Evolutionary conservation across 23 tunicate species (phyloP).

Genomic region (Trididemnum miniatum): DNA sequence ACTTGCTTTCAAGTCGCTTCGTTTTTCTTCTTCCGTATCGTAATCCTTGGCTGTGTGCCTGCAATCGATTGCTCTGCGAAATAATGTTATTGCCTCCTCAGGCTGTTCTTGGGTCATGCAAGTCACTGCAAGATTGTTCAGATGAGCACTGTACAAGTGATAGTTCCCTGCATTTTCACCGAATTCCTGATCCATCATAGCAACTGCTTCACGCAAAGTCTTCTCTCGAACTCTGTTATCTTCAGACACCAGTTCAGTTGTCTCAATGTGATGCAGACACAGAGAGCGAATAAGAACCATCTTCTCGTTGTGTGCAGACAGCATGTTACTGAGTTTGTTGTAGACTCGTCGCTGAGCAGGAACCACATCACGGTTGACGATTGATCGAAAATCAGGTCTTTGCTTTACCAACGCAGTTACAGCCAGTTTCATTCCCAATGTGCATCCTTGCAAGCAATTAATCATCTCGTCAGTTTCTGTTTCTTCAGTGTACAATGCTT

Average conservation of each 20-base stretch:
- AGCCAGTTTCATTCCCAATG: constrained; percentile 10
- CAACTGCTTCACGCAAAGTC: constrained; percentile 6
- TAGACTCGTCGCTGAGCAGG: constrained; percentile 25
- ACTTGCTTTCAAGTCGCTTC: not conserved
- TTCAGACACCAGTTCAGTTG: constrained; percentile 1
- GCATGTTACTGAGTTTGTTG: not conserved
- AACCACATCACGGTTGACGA: constrained; percentile 17
- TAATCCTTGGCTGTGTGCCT: constrained; percentile 16
- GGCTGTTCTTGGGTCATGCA: not conserved
- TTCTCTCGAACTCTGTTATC: not conserved
- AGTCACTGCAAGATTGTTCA: constrained; percentile 40
- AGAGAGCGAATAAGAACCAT: constrained; percentile 10
- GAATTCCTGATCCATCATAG: not conserved
- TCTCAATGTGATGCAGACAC: constrained; percentile 44
- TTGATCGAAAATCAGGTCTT: constrained; percentile 9
- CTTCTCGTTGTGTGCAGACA: not conserved
- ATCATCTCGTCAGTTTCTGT: not conserved
- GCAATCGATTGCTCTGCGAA: constrained; percentile 23
- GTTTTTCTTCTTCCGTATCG: not conserved
- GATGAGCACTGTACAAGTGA: constrained; percentile 10
- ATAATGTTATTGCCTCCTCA: constrained; percentile 15
- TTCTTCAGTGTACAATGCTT: not conserved
- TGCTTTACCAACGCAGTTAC: not conserved
- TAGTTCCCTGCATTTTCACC: constrained; percentile 25
- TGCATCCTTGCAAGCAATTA: constrained; percentile 26